A percentile compares a stretch with the other conserved stretches of the same genome.
Evolutionary conservation across 92 coral and sea anemone genomes (phyloP).

Genomic region (Phymanthus crucifer): DNA sequence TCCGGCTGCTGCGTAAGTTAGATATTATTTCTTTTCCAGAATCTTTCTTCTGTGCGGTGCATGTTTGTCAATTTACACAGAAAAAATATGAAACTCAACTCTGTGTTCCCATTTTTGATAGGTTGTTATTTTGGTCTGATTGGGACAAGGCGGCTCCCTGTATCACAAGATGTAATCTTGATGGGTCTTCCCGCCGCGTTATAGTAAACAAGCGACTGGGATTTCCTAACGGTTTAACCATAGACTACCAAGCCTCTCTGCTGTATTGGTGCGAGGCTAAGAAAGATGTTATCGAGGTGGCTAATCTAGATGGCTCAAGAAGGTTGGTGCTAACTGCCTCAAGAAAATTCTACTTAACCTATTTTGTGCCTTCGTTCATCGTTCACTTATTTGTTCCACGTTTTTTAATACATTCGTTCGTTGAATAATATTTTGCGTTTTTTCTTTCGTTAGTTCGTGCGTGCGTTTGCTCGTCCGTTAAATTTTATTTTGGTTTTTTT

Average conservation of each 20-base stretch:
- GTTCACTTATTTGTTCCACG: no score
- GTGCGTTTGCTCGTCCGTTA: no score
- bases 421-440: no score
- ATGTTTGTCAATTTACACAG: background rate
- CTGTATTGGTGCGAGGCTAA: constrained; percentile 88
- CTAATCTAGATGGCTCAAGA: constrained; percentile 58
- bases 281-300: constrained; percentile 57
- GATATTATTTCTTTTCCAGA: background rate
- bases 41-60: background rate
- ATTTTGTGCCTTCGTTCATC: no score
- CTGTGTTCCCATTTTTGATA: constrained; percentile 3
- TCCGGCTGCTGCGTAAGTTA: constrained; percentile 83
- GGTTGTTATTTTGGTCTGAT: constrained; percentile 89
- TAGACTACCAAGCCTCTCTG: constrained; percentile 62
- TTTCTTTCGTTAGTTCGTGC: no score
- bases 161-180: constrained; percentile 69
- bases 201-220: constrained; percentile 44
- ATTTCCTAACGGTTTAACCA: constrained; percentile 75
- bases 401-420: no score
- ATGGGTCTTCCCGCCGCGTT: constrained; percentile 68
- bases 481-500: no score
- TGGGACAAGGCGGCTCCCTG: constrained; percentile 68
- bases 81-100: background rate
- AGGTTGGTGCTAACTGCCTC: background rate
- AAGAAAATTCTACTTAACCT: no score